Evolutionary conservation across 2,113 vertebrate species (phyloP).

Genomic region (Gadus chalcogrammus): DNA sequence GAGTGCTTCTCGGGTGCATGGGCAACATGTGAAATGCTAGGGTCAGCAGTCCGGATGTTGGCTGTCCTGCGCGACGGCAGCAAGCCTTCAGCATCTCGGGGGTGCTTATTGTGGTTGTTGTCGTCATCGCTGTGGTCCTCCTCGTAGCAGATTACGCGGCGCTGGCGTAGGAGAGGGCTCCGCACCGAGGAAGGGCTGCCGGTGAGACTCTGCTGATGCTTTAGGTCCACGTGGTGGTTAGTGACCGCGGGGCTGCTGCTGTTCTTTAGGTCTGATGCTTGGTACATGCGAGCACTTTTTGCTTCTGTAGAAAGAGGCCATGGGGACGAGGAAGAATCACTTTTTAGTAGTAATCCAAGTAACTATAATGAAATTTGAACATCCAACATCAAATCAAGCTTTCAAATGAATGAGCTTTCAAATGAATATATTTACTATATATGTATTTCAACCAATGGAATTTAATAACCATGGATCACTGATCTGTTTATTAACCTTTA

Average conservation of each 20-base stretch:
- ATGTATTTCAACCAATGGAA: no score
- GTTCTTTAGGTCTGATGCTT: constrained; percentile 26
- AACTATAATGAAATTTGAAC: no score
- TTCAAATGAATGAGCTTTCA: no score
- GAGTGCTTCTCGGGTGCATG: constrained; percentile 46
- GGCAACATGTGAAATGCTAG: constrained; percentile 10
- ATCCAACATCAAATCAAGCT: no score
- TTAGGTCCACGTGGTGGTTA: constrained; percentile 61
- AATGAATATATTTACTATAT: no score
- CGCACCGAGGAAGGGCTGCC: constrained; percentile 75
- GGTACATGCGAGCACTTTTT: constrained; percentile 47
- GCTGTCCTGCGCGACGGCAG: constrained; percentile 47
- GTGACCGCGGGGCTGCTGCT: constrained; percentile 28
- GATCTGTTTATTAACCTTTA: background rate
- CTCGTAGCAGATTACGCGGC: constrained; percentile 78
- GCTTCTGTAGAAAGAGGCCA: constrained; percentile 36
- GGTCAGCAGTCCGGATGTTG: constrained; percentile 27
- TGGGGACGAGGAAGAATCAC: background rate
- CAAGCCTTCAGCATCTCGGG: constrained; percentile 22
- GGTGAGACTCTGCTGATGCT: constrained; percentile 66
- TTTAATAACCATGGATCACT: no score
- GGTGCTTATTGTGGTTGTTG: constrained; percentile 55
- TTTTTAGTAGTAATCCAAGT: no score
- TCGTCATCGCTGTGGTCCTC: constrained; percentile 77
- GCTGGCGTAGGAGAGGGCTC: constrained; percentile 85